Evolutionary conservation across 2,113 vertebrate genomes (phyloP).

Genomic region (Pelusios castaneus): DNA sequence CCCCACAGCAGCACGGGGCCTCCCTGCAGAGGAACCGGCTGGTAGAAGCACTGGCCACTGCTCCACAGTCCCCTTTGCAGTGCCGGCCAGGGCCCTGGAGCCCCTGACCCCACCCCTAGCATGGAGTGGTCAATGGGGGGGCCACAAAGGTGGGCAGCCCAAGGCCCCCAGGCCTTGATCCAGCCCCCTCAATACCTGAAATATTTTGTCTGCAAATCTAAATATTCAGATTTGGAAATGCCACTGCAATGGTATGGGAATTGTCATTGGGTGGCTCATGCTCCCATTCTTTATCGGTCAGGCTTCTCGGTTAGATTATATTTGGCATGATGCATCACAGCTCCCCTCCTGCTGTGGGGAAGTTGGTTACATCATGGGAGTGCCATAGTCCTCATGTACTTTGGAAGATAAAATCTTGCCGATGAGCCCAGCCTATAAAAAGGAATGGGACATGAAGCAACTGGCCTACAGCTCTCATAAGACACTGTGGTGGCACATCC

Average conservation of each 20-base stretch:
- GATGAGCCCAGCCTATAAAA: background rate
- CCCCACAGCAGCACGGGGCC: too few species aligned
- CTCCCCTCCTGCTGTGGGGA: background rate
- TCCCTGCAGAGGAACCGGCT: too few species aligned
- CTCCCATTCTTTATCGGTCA: background rate
- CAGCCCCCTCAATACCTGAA: background rate
- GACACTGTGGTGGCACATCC: background rate
- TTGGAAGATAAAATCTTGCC: background rate
- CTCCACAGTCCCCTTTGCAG: too few species aligned
- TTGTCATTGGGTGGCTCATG: background rate
- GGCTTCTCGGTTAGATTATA: background rate
- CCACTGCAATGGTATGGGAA: background rate
- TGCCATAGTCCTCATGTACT: background rate
- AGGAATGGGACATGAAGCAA: fast-evolving
- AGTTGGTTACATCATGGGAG: background rate
- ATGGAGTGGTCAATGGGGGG: too few species aligned
- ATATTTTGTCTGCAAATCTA: background rate
- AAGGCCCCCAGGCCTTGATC: too few species aligned
- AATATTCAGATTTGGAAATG: background rate
- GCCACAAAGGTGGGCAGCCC: too few species aligned
- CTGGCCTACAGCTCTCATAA: background rate
- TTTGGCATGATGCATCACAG: fast-evolving
- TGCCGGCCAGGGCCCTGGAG: too few species aligned
- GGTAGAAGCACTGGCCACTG: too few species aligned
- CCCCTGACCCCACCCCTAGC: too few species aligned